Base-by-base conservation (phyloP, 2,113 vertebrate genomes). In the Planiliza haematocheilus region DNA sequence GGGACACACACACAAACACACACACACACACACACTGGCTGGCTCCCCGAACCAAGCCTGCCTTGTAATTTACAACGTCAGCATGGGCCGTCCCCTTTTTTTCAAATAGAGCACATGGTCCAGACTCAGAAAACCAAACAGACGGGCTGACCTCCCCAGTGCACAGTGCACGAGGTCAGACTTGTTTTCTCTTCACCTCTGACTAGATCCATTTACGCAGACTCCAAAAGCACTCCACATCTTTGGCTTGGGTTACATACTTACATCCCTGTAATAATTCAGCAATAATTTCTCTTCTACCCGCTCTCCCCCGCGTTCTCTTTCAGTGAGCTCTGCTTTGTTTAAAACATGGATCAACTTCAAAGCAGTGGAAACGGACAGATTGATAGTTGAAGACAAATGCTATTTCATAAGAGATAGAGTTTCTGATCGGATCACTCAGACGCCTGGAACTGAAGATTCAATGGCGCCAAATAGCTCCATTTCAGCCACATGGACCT, bases 201-300 rank as follows among this genome's bases (percentile, higher is more conserved):
- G 82, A 82, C 84, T 64, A 73, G 86, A 90, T 93, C 92, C 86
- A 83, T 89, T 92, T 91, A 89, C 90, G 90, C 70, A 83, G 85
- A 83, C 70, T 91, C 88, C 85, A 86, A 81, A 90, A 84, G 88
- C 85, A 87, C 89, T 88, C 74, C 75, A 75, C 61, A 59, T 81
- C 79, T 76, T 74, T 80, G 85, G 82, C 79, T 92, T 46, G 77
- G 70, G 89, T 93, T 94, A 90, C 91, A 86, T 83, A 66, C 88
- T 86, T 88, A 88, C 70, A 83, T 92, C 83, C 83, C 84, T 56
- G 77, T 88, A 88, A 93, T 93, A 93, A 93, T 89, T 92, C 87
- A 93, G 81, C 86, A 77, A 87, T 82, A 84, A 72, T 84, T 88
- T 83, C 72, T 79, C 58, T 79, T 57, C 71, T 60, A 24, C 21